Percentiles rank a stretch among this genome's conserved stretches.
These are phyloP conservation scores for Phyllotreta cruciferae DNA, from an alignment of 2,888 invertebrate species.

Conservation along the genomic window DNA sequence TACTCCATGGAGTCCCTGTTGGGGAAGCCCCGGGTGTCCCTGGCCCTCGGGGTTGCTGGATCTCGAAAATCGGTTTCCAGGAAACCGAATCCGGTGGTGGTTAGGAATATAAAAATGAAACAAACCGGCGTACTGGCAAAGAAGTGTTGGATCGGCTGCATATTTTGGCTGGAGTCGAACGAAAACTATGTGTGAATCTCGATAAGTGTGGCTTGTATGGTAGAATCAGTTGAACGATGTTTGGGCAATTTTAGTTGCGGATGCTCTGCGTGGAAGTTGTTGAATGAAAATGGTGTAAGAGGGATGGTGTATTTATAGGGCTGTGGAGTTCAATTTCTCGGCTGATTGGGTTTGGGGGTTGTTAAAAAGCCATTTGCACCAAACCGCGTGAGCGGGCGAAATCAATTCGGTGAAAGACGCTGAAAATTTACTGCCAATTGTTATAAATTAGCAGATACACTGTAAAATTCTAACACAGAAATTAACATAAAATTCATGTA, in stretches of 20 bases:
- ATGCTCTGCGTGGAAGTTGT: slow-evolving; percentile 27
- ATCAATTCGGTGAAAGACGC: slow-evolving; percentile 37
- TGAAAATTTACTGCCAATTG: slow-evolving; percentile 29
- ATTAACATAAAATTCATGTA: too few species aligned
- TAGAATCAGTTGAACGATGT: slow-evolving; percentile 31
- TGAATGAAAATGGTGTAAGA: slow-evolving; percentile 14
- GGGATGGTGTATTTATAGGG: slow-evolving; percentile 34
- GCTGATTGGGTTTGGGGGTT: slow-evolving; percentile 31
- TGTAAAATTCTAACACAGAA: slow-evolving; percentile 1
- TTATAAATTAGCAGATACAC: slow-evolving; percentile 18
- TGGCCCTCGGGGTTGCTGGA: slow-evolving; percentile 14
- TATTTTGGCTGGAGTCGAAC: slow-evolving; percentile 27
- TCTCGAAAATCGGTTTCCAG: slow-evolving; percentile 24
- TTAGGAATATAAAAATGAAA: slow-evolving; percentile 33
- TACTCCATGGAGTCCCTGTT: slow-evolving; percentile 24
- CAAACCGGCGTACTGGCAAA: slow-evolving; percentile 33
- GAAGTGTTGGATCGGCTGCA: slow-evolving; percentile 35
- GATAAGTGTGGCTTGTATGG: slow-evolving; percentile 38
- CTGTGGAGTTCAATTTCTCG: slow-evolving; percentile 34
- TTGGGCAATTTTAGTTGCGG: slow-evolving; percentile 23
- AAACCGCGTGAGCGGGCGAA: slow-evolving; percentile 39
- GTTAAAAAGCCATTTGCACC: slow-evolving; percentile 39
- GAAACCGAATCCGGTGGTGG: slow-evolving; percentile 32
- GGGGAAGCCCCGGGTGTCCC: slow-evolving; percentile 16
- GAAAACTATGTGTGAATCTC: slow-evolving; percentile 28